Percentiles rank a stretch among this genome's conserved stretches.
Conservation (phyloP, 2,113 vertebrate genomes). For the Diadophis punctatus region DNA sequence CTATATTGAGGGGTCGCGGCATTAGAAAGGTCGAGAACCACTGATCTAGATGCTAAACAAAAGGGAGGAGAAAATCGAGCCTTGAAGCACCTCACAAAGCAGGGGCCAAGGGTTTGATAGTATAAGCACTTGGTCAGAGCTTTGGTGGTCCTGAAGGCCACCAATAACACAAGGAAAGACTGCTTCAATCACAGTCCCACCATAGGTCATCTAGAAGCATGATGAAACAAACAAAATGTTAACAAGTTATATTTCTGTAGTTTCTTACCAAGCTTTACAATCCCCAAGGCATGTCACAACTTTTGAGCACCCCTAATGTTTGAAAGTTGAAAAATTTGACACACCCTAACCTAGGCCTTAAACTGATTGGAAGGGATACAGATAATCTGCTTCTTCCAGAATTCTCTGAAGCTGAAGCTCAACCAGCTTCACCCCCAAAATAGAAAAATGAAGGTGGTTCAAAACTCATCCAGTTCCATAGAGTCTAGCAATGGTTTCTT, state of each 20-base stretch:
- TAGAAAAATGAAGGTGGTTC: neutral
- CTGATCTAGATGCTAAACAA: too few species aligned
- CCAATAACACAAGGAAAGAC: neutral
- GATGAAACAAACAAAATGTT: too few species aligned
- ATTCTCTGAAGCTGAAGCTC: neutral
- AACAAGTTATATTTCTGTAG: too few species aligned
- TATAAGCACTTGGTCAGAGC: neutral
- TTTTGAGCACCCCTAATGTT: too few species aligned
- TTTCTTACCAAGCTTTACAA: too few species aligned
- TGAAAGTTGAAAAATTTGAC: too few species aligned
- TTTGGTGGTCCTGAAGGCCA: neutral
- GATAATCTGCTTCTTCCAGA: neutral
- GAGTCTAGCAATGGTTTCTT: neutral
- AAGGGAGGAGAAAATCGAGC: too few species aligned
- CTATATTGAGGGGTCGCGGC: too few species aligned
- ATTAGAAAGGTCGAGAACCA: too few species aligned
- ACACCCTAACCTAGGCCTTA: neutral
- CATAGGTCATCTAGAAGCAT: neutral
- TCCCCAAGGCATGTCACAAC: too few species aligned
- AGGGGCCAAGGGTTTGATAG: neutral
- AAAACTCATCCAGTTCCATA: neutral
- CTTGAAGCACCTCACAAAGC: too few species aligned
- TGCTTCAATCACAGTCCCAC: neutral
- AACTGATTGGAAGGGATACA: neutral
- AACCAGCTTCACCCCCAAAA: neutral